Conservation (phyloP, 2,113 vertebrate genomes). For the Mesocricetus auratus region DNA sequence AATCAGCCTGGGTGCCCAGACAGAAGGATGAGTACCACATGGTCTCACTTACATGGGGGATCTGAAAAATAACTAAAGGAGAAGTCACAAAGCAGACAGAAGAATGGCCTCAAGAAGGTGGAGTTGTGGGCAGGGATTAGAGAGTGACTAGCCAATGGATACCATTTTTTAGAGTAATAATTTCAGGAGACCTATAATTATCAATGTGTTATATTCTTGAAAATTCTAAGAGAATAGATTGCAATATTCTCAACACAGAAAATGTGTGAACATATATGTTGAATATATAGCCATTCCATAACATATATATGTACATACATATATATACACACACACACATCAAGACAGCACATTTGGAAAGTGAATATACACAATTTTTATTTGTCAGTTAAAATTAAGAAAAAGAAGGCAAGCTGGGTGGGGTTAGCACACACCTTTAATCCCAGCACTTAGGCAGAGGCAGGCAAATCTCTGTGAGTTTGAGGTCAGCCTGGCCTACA, state of each 20-base stretch:
- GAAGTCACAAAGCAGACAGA: neutral
- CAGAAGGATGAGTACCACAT: neutral
- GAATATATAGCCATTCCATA: neutral
- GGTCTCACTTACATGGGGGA: neutral
- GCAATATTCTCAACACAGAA: neutral
- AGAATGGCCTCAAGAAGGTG: neutral
- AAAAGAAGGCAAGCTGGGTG: neutral
- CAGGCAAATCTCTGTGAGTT: neutral
- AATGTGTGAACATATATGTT: neutral
- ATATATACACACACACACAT: neutral
- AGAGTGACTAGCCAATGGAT: neutral
- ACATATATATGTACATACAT: neutral
- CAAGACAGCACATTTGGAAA: neutral
- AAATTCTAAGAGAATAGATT: neutral
- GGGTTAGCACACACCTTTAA: neutral
- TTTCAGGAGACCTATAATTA: neutral
- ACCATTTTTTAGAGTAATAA: neutral
- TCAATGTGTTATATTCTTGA: neutral
- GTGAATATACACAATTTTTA: neutral
- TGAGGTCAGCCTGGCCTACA: neutral
- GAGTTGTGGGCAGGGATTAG: neutral
- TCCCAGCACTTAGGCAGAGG: neutral
- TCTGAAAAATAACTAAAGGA: neutral
- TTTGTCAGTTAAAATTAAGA: neutral
- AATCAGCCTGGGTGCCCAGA: neutral